Percentiles rank a stretch among this genome's conserved stretches.
Evolutionary conservation across 2,113 vertebrate species (phyloP).

Genomic region (Myiagra hebetior): DNA sequence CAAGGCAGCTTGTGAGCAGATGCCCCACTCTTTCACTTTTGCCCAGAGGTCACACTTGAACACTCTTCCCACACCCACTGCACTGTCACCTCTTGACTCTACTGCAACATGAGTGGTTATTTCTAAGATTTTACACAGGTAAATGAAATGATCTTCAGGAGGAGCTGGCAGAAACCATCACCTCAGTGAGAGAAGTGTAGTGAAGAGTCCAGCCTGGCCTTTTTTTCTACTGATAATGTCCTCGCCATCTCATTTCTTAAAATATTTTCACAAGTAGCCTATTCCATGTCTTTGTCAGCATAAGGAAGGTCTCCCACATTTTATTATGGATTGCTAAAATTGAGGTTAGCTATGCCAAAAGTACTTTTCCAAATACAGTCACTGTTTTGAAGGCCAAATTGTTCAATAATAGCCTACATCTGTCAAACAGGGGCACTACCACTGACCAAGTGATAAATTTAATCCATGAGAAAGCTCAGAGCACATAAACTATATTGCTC

Average conservation of each 20-base stretch:
- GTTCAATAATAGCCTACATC: constrained; percentile 37
- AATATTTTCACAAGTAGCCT: background rate
- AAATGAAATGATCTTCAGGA: background rate
- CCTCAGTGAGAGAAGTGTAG: background rate
- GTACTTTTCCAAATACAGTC: constrained; percentile 4
- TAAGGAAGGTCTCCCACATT: background rate
- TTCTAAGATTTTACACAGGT: background rate
- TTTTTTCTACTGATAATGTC: background rate
- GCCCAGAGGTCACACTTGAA: background rate
- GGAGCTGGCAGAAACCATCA: background rate
- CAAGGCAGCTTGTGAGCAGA: background rate
- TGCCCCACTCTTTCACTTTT: background rate
- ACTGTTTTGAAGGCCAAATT: constrained; percentile 40
- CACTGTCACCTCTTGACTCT: background rate
- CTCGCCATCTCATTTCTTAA: background rate
- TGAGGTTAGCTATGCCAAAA: background rate
- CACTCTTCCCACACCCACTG: rapidly evolving
- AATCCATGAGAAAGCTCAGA: constrained; percentile 55
- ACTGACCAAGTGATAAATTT: constrained; percentile 58
- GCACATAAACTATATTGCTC: constrained; percentile 53
- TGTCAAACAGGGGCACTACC: constrained; percentile 51
- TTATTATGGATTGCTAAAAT: background rate
- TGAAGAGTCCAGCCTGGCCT: background rate
- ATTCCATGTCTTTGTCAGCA: background rate
- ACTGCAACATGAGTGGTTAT: background rate